Evolutionary conservation across 2,797 vertebrate species (phyloP).

Genomic region (Mallotus villosus): DNA sequence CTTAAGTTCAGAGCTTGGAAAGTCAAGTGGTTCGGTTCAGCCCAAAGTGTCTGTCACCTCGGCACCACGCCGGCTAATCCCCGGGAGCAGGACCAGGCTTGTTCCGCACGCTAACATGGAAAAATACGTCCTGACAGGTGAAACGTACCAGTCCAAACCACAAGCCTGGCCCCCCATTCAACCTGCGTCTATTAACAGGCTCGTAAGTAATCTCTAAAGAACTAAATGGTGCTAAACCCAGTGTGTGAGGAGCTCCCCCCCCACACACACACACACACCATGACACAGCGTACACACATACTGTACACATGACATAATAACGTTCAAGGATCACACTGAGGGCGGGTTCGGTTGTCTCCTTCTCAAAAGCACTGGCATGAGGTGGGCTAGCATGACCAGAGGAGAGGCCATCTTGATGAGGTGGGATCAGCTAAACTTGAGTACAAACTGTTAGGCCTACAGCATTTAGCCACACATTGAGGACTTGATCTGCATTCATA

Average conservation of each 20-base stretch:
- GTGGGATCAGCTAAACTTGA: too few species aligned
- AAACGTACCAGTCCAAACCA: conserved; percentile 67
- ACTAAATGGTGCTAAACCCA: conserved; percentile 55
- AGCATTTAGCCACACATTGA: too few species aligned
- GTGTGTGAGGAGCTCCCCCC: not conserved
- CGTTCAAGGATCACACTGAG: too few species aligned
- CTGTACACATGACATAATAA: too few species aligned
- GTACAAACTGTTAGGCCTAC: too few species aligned
- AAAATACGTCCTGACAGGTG: conserved; percentile 70
- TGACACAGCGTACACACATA: too few species aligned
- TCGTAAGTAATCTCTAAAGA: conserved; percentile 66
- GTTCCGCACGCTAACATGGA: conserved; percentile 64
- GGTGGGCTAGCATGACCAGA: too few species aligned
- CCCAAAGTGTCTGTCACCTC: conserved; percentile 19
- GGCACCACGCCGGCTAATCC: conserved; percentile 23
- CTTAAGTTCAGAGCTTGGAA: not conserved
- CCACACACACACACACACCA: not conserved
- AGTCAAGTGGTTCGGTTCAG: conserved; percentile 3
- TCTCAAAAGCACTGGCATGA: too few species aligned
- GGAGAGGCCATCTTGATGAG: too few species aligned
- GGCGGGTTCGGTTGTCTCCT: too few species aligned
- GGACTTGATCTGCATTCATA: too few species aligned
- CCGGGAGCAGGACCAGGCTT: conserved; percentile 58
- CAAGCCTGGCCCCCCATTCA: conserved; percentile 63
- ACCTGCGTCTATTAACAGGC: conserved; percentile 55